Conservation (phyloP, 2,888 invertebrate genomes). For the Trichogramma dendrolimi region DNA sequence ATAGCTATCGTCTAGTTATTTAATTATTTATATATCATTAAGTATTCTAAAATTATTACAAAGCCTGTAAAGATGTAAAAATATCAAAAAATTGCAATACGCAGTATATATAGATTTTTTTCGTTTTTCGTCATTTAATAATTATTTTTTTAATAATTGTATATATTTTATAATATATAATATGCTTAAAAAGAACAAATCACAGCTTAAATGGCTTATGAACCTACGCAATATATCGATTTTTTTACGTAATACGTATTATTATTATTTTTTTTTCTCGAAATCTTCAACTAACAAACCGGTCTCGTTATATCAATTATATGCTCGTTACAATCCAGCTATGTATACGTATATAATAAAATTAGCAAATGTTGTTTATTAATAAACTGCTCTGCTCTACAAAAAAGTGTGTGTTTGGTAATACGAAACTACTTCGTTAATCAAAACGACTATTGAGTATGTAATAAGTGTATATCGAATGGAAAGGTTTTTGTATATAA, state of each 20-base stretch:
- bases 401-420: no score
- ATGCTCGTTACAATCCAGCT: no score
- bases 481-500: no score
- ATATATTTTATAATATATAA: no score
- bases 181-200: conserved; percentile 7
- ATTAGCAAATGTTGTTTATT: background rate
- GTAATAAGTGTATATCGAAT: no score
- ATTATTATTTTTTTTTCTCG: conserved; percentile 7
- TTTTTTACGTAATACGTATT: conserved; percentile 8
- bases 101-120: conserved; percentile 5
- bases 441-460: no score
- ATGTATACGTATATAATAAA: no score
- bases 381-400: background rate
- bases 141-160: no score
- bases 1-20: background rate
- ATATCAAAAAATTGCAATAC: conserved; percentile 20
- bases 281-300: conserved; percentile 3
- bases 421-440: no score
- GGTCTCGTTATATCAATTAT: no score
- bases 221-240: conserved; percentile 15
- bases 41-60: conserved; percentile 5
- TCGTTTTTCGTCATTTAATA: no score
- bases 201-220: conserved; percentile 21
- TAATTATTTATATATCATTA: conserved; percentile 16
- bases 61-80: conserved; percentile 18